Percentiles rank a stretch among this genome's conserved stretches.
phyloP scores from a whole-genome alignment of 2,113 vertebrate genomes.

The Protobothrops flavoviridis region DNA sequence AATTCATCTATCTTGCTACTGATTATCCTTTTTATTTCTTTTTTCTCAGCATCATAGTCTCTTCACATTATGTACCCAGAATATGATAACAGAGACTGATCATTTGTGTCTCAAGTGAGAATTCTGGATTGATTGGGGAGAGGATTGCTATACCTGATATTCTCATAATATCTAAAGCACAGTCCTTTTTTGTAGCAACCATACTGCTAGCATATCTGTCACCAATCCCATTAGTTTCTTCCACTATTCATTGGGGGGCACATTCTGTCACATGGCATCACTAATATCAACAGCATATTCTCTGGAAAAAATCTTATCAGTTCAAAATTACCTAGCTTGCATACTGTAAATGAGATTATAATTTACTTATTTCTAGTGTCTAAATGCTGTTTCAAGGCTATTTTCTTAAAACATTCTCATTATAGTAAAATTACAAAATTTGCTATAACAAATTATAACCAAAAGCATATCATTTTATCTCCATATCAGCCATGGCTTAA shows the following conservation, averaged over 20 bases:
- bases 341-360: not conserved
- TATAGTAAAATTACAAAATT: not conserved
- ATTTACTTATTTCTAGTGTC: not conserved
- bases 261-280: not conserved
- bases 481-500: constrained; percentile 33
- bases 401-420: not conserved
- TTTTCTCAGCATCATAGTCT: not conserved
- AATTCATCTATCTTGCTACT: not conserved
- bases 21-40: not conserved
- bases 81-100: not conserved
- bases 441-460: not conserved
- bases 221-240: not conserved
- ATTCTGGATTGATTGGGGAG: not conserved
- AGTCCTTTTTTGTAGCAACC: not conserved
- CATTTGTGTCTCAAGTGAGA: not conserved
- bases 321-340: not conserved
- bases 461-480: constrained; percentile 3
- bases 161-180: not conserved
- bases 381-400: not conserved
- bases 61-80: not conserved
- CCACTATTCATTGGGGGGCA: not conserved
- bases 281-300: not conserved
- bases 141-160: not conserved
- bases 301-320: not conserved
- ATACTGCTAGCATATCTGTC: not conserved